A percentile compares a stretch with the other conserved stretches of the same genome.
Conservation (phyloP, 2,113 vertebrate genomes). For the Opisthocomus hoazin region DNA sequence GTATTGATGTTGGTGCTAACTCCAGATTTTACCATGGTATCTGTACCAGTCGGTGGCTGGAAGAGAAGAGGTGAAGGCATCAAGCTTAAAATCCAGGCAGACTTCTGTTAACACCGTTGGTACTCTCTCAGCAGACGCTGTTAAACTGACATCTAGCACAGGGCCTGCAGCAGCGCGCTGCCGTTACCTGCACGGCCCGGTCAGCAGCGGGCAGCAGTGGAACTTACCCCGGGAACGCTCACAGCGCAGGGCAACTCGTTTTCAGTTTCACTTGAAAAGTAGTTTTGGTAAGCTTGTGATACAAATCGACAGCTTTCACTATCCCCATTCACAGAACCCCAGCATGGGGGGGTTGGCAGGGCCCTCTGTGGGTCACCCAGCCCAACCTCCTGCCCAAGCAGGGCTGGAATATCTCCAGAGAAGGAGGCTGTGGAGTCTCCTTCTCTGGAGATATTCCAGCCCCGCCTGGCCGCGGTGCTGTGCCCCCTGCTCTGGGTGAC, state of each 20-base stretch:
- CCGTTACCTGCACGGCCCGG: fast-evolving
- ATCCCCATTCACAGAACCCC: no score
- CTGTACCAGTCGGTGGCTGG: constrained; percentile 89
- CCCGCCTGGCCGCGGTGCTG: no score
- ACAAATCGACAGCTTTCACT: neutral
- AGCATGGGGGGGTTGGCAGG: no score
- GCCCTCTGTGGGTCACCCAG: no score
- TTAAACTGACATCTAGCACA: neutral
- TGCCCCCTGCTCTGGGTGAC: no score
- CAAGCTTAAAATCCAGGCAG: neutral
- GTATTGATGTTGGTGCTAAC: constrained; percentile 97
- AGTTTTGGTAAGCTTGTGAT: neutral
- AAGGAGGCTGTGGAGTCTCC: no score
- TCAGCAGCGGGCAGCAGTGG: neutral
- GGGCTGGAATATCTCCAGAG: no score
- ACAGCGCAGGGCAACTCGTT: no score
- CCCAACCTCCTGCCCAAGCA: no score
- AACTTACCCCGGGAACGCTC: neutral
- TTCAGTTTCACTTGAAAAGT: neutral
- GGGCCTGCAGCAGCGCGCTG: neutral
- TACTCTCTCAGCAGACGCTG: no score
- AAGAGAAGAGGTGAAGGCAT: neutral
- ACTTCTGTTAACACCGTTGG: no score
- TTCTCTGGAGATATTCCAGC: no score
- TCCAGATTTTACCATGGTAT: constrained; percentile 95